phyloP scores from a whole-genome alignment of 2,113 vertebrate species.

The Corvus cornix region DNA sequence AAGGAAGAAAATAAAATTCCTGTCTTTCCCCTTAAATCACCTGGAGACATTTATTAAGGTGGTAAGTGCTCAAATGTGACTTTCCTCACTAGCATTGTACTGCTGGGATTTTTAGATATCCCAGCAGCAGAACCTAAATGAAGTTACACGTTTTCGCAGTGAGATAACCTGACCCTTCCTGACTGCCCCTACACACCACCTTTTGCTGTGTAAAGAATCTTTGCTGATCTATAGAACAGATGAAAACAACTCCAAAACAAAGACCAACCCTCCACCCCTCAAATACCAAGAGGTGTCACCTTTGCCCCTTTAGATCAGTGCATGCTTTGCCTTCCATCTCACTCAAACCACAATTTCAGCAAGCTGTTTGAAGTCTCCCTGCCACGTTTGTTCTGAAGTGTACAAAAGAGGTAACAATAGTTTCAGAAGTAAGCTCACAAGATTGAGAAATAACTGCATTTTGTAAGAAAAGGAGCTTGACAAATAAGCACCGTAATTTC shows the following conservation, averaged over 20 bases:
- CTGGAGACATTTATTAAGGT: background rate
- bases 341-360: background rate
- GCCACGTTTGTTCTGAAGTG: background rate
- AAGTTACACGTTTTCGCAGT: background rate
- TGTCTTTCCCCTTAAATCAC: background rate
- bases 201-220: background rate
- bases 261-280: background rate
- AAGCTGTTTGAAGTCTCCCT: background rate
- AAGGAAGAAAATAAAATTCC: background rate
- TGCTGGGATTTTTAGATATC: background rate
- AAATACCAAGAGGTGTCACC: background rate
- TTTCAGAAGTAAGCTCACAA: background rate
- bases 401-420: background rate
- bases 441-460: rapidly evolving
- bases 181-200: background rate
- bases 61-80: background rate
- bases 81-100: background rate
- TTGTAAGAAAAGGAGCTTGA: background rate
- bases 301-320: background rate
- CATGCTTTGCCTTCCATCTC: background rate
- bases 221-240: background rate
- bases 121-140: background rate
- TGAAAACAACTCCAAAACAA: background rate
- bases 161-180: background rate
- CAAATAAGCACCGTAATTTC: background rate